Evolutionary conservation across 2,113 vertebrate genomes (phyloP).

Genomic region (Pollachius pollachius): DNA sequence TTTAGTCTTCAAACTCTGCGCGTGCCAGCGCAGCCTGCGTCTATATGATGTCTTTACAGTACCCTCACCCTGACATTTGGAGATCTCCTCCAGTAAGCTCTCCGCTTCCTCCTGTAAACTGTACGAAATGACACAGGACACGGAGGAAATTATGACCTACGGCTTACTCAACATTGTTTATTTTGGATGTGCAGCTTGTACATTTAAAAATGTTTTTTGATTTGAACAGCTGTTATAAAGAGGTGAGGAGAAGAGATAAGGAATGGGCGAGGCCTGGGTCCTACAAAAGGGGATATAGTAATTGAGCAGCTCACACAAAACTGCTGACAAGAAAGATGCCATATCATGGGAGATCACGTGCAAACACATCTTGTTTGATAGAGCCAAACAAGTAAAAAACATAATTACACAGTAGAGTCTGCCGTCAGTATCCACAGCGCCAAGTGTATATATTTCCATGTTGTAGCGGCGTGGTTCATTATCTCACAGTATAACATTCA

Average conservation of each 20-base stretch:
- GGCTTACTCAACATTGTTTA: conserved; percentile 66
- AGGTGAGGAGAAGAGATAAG: conserved; percentile 34
- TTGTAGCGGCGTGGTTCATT: too few relatives aligned
- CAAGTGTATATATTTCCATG: conserved; percentile 17
- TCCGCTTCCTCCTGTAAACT: conserved; percentile 26
- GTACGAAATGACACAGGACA: conserved; percentile 53
- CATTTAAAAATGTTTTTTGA: conserved; percentile 48
- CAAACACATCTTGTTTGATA: conserved; percentile 64
- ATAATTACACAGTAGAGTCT: conserved; percentile 43
- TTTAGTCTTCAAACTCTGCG: conserved; percentile 74
- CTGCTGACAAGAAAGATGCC: conserved; percentile 58
- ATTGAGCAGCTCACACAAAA: conserved; percentile 14
- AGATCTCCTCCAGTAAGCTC: conserved; percentile 43
- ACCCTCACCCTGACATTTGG: conserved; percentile 67
- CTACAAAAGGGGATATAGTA: conserved; percentile 18
- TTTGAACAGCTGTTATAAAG: conserved; percentile 28
- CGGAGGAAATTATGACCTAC: conserved; percentile 53
- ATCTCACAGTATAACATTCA: too few relatives aligned
- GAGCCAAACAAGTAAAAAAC: conserved; percentile 34
- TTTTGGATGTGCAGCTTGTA: conserved; percentile 48
- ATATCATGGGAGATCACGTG: conserved; percentile 57
- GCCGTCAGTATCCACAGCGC: conserved; percentile 14
- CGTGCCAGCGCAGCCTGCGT: conserved; percentile 50
- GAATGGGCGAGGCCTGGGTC: conserved; percentile 8
- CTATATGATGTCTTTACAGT: conserved; percentile 70